Evolutionary conservation across 2,888 invertebrate genomes (phyloP), one percentile per base, ranked within the genome.

Genomic region (Cactoblastis cactorum): DNA sequence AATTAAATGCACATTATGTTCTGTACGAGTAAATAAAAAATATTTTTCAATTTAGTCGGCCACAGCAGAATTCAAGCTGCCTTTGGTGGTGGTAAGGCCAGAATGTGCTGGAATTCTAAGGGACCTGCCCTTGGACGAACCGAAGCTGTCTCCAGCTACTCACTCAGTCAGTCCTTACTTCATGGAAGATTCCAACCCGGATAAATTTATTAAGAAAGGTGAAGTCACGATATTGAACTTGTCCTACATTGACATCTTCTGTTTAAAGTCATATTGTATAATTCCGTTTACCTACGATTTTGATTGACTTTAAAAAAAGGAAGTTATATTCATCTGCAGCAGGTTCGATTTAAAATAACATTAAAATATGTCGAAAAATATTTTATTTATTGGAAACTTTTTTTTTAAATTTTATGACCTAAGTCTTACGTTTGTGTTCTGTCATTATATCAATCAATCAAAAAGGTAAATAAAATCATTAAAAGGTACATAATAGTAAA

Each of bases 151-250:
- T 6, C 93, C 93, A 12, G 90, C 92, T 0, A 81, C 90, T 51
- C 91, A 92, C 61, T 90, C 91, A 5, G 74, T 87, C 56, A 93
- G 93, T 56, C 94, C 93, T 0, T 93, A 92, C 77, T 94, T 94
- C 71, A 92, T 93, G 91, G 91, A 92, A 55, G 90, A 92, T 62
- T 75, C 77, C 4, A 83, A 93, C 69, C 90, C 92, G 0, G 90
- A 92, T 32, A 94, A 94, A 77, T 92, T 86, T 69, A 86, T 93
- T 58, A 92, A 92, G 74, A 90, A 91, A 88, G 92, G 94, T 93
- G 75, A 80, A 79, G 55, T 39, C 24, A 14, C 15, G 41, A 37
- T 35, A 24, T 28, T 28, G 3, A 15, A 49, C 53, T 38, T 6
- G 3, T 22, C 22, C 22, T 4, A 4, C 22, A 3, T 4, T 22